Evolutionary conservation across 1,140 invertebrate genomes (phyloP).

Genomic region (Drosophila gunungcola): DNA sequence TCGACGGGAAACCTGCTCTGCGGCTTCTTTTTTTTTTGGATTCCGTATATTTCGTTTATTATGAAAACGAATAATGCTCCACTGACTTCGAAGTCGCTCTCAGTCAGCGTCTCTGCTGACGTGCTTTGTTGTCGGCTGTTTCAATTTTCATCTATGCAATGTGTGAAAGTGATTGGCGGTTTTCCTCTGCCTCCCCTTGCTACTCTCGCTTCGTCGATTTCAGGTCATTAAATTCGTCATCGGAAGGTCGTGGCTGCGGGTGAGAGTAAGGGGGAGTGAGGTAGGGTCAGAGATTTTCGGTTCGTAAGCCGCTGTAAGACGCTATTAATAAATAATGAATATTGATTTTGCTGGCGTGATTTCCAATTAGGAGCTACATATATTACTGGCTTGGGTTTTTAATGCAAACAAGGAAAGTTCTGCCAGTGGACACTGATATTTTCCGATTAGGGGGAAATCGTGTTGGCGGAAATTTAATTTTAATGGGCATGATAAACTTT

Average conservation of each 20-base stretch:
- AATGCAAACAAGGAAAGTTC: conserved; percentile 8
- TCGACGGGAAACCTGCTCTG: conserved; percentile 24
- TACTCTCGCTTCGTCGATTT: conserved; percentile 17
- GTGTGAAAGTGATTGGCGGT: conserved; percentile 72
- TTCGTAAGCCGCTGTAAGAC: conserved; percentile 15
- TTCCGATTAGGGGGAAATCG: conserved; percentile 14
- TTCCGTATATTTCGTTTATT: conserved; percentile 50
- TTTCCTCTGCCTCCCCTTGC: conserved; percentile 17
- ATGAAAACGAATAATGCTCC: conserved; percentile 70
- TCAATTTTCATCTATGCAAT: conserved; percentile 68
- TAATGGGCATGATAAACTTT: conserved; percentile 11
- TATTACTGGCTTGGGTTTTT: conserved; percentile 9
- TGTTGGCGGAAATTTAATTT: conserved; percentile 27
- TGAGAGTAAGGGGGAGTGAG: background rate
- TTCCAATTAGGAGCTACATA: conserved; percentile 34
- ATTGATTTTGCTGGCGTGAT: conserved; percentile 53
- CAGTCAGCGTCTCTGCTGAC: conserved; percentile 41
- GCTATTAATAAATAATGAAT: conserved; percentile 58
- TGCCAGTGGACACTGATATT: conserved; percentile 48
- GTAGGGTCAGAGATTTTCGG: conserved; percentile 11
- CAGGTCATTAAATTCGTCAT: conserved; percentile 75
- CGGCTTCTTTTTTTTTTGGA: conserved; percentile 20
- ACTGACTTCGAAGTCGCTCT: conserved; percentile 30
- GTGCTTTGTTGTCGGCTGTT: conserved; percentile 47
- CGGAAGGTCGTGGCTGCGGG: conserved; percentile 29